A percentile compares a stretch with the other conserved stretches of the same genome.
phyloP scores from a whole-genome alignment of 2,113 vertebrate species.

The Caranx ignobilis region DNA sequence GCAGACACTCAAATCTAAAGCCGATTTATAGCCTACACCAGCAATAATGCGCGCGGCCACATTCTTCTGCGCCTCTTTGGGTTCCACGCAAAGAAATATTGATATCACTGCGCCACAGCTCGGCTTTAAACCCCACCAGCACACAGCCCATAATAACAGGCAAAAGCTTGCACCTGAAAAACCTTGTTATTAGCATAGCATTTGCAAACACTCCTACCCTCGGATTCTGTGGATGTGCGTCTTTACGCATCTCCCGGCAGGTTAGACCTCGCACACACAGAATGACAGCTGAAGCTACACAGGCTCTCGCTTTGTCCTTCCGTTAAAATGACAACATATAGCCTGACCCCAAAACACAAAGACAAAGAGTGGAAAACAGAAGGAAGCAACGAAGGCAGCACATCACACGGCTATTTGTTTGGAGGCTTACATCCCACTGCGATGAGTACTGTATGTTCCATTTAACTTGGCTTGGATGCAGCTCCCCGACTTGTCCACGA shows the following conservation, averaged over 20 bases:
- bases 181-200: neutral
- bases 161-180: neutral
- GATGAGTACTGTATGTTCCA: conserved; percentile 78
- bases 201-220: conserved; percentile 4
- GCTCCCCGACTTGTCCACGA: conserved; percentile 84
- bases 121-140: conserved; percentile 12
- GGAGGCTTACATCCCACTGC: conserved; percentile 82
- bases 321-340: conserved; percentile 56
- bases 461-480: conserved; percentile 80
- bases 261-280: conserved; percentile 51
- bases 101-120: conserved; percentile 73
- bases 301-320: conserved; percentile 69
- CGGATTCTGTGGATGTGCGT: conserved; percentile 43
- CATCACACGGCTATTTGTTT: conserved; percentile 65
- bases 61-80: conserved; percentile 49
- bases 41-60: conserved; percentile 61
- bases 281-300: conserved; percentile 64
- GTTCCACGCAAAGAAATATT: conserved; percentile 59
- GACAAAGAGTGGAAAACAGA: conserved; percentile 41
- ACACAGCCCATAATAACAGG: neutral
- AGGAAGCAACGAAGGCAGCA: conserved; percentile 58
- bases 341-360: conserved; percentile 38
- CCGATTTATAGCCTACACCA: conserved; percentile 70
- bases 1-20: conserved; percentile 56
- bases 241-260: conserved; percentile 68